Percentiles rank a stretch among this genome's conserved stretches.
Evolutionary conservation across 2,797 vertebrate species (phyloP).

Genomic region (Taeniopygia guttata): DNA sequence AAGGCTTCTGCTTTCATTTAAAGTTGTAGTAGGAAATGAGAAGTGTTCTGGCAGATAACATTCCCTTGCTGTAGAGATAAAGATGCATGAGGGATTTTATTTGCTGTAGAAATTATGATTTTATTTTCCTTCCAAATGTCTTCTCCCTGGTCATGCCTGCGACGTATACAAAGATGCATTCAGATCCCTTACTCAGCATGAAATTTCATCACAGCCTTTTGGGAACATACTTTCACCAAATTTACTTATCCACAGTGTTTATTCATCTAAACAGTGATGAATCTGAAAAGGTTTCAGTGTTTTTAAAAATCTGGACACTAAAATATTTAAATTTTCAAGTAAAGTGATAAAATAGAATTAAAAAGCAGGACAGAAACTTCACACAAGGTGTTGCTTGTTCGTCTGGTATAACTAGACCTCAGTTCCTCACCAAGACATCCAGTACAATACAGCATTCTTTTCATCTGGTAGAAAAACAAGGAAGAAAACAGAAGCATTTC

Average conservation of each 20-base stretch:
- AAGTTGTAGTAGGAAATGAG: neutral
- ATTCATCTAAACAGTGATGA: neutral
- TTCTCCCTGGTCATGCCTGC: neutral
- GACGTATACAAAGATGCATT: neutral
- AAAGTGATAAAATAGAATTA: neutral
- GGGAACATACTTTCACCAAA: neutral
- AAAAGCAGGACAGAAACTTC: neutral
- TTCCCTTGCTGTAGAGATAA: neutral
- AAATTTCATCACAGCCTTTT: neutral
- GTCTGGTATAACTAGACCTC: neutral
- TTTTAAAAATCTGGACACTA: neutral
- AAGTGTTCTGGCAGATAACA: neutral
- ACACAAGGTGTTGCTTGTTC: neutral
- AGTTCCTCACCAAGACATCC: neutral
- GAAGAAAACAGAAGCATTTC: neutral
- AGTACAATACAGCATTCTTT: slow-evolving; percentile 22
- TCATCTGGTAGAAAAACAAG: slow-evolving; percentile 40
- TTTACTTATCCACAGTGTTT: neutral
- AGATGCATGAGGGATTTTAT: neutral
- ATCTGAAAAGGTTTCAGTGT: neutral
- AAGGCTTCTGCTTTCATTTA: neutral
- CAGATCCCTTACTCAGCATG: neutral
- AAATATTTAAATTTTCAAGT: neutral
- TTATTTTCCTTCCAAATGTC: neutral
- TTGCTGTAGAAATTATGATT: neutral